Evolutionary conservation across 2,113 vertebrate species (phyloP).

Genomic region (Rutilus rutilus): DNA sequence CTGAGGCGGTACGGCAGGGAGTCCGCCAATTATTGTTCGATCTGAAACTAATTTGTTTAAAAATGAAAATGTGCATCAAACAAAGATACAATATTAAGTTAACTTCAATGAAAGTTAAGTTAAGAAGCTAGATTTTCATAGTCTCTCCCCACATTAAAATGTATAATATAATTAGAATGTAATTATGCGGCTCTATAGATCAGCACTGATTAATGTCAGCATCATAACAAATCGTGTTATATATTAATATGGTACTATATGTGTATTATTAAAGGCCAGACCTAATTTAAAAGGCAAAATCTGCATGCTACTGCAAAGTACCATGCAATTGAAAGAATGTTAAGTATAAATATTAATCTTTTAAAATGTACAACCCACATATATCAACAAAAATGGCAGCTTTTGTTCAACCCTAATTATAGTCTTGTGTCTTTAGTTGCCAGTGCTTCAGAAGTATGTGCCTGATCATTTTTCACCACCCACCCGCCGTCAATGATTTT

Average conservation of each 20-base stretch:
- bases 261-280: background rate
- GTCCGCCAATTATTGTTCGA: background rate
- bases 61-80: constrained; percentile 7
- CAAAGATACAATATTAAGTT: background rate
- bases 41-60: background rate
- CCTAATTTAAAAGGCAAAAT: background rate
- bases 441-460: constrained; percentile 17
- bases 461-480: constrained; percentile 17
- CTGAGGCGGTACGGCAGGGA: background rate
- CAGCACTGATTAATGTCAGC: background rate
- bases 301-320: background rate
- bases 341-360: constrained; percentile 6
- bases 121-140: background rate
- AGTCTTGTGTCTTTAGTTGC: background rate
- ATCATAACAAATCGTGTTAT: background rate
- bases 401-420: constrained; percentile 22
- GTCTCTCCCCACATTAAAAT: background rate
- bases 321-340: background rate
- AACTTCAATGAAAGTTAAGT: background rate
- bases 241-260: background rate
- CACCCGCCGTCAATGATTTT: constrained; percentile 22
- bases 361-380: constrained; percentile 22
- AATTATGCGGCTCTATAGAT: background rate
- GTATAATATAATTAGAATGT: background rate
- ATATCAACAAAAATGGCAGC: constrained; percentile 20